Evolutionary conservation across 2,113 vertebrate species (phyloP), one percentile per base, ranked within the genome.

Genomic region (Colaptes auratus): DNA sequence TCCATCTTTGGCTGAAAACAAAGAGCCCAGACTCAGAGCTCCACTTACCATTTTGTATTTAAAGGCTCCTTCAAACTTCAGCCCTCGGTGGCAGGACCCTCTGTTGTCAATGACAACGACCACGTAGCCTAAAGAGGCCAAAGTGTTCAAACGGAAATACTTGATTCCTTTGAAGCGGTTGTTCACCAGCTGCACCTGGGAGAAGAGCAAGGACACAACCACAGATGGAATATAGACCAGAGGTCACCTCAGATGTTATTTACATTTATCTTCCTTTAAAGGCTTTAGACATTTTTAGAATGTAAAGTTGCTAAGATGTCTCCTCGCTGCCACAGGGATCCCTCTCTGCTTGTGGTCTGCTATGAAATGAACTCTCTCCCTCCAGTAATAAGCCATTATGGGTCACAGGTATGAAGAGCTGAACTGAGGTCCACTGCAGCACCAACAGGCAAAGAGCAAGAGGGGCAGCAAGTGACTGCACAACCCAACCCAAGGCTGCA

Each of bases 1-100:
- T 27, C 46, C 25, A 18, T 20, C 71, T 70, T 44, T 75, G 44
- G 50, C 60, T 88, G 79, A 72, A 91, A 75, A 42, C 1, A 0
- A 46, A 48, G 44, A 59, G 30, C 21, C 73, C 73, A 82, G 53
- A n/a, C 48, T 77, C 72, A 69, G 24, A 89, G 88, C n/a, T 75
- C 28, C 67, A 96, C 98, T 96, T 88, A 98, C 98, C 98, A 98
- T 98, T 97, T 98, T 98, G 93, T 98, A 98, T 80, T 98, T 98
- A 96, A 98, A 98, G 84, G 98, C 98, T 87, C 98, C 98, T 98
- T 98, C 98, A 93, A 98, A 98, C 91, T 98, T 97, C 73, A 98
- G 96, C 23, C 98, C 98, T 71, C 98, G 97, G 89, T 98, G 98
- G 83, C 98, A 98, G 86, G 98, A 98, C 4, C 98, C 98, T 64